These are phyloP conservation scores for Zapus hudsonius DNA, from an alignment of 2,113 vertebrate genomes.

Conservation along the genomic window DNA sequence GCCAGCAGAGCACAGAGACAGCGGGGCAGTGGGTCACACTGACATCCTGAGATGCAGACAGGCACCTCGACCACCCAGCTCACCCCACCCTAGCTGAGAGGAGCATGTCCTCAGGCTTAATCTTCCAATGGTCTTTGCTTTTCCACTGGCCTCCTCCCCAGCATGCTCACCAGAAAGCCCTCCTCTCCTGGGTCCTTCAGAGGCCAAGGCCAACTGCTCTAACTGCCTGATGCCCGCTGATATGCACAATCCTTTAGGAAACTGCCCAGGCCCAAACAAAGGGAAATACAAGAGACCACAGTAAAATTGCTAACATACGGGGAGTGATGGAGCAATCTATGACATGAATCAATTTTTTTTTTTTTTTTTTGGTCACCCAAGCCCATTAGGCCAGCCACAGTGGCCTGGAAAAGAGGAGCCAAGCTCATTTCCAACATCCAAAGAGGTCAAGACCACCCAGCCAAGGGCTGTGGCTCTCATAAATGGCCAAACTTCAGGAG, in stretches of 20 bases:
- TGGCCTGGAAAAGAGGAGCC: background rate
- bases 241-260: slow-evolving; percentile 41
- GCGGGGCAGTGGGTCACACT: too few species aligned
- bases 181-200: background rate
- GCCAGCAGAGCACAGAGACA: background rate
- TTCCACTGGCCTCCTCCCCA: background rate
- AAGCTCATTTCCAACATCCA: background rate
- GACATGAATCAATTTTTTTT: background rate
- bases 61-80: background rate
- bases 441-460: background rate
- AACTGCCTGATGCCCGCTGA: background rate
- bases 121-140: background rate
- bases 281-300: slow-evolving; percentile 69
- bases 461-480: background rate
- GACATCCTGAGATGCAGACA: fast-evolving
- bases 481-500: fast-evolving
- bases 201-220: background rate
- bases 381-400: background rate
- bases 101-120: background rate
- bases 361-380: background rate
- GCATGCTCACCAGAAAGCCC: background rate
- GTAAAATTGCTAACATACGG: slow-evolving; percentile 67
- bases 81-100: background rate
- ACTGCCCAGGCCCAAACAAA: slow-evolving; percentile 47
- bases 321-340: background rate